Evolutionary conservation across 2,113 vertebrate genomes (phyloP), one percentile per base, ranked within the genome.

Genomic region (Aythya baeri): DNA sequence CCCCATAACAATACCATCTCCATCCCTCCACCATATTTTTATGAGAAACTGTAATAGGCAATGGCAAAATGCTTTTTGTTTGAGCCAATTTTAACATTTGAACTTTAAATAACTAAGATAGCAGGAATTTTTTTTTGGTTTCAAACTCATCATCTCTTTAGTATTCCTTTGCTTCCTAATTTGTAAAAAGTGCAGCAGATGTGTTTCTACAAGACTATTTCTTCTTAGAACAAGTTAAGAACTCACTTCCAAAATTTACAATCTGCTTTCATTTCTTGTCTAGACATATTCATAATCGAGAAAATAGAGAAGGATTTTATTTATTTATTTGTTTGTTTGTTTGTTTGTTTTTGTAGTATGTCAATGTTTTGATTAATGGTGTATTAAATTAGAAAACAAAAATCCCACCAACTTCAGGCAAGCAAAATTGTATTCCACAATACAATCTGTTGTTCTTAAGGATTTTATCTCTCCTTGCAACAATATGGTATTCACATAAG

Each of bases 181-280:
- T 95, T 93, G 81, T 71, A 94, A 96, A 73, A 87, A 97, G 88
- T 44, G 91, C 90, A 89, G 54, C 80, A 96, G 86, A 95, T 96
- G 94, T 92, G 85, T 77, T 44, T 96, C 97, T 96, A 97, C 17
- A 61, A 94, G 89, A 63, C 41, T 38, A 70, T n/a, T 93, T 81
- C 86, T 93, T 94, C 93, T 86, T 89, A 93, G 34, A 93, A 92
- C 62, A 93, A 89, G 89, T 93, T 89, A 93, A 96, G 65, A 71
- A 90, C 7, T 92, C 41, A 62, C 44, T 97, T 97, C 86, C 93
- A 96, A 97, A 95, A 97, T 20, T 80, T 95, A 83, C 55, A 27
- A 91, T 87, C 54, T 93, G 68, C 54, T 84, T 96, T 97, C 61
- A 86, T 95, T 97, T 88, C 74, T 94, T 84, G 86, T 90, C 86